phyloP scores from a whole-genome alignment of 2,797 vertebrate species.

The Parauchenoglanis punctatus region DNA sequence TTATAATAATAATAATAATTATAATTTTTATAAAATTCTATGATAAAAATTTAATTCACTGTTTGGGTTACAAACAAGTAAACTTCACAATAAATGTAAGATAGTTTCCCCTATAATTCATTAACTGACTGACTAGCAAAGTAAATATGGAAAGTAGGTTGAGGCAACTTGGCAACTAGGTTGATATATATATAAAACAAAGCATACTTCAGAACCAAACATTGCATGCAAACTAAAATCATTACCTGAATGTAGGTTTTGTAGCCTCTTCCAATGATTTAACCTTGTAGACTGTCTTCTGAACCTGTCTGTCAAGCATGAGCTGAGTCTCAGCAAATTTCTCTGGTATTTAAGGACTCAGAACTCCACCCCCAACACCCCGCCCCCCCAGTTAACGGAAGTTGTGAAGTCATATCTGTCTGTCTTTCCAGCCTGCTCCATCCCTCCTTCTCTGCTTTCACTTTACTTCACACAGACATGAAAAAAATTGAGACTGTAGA shows the following conservation, averaged over 20 bases:
- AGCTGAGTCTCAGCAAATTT: constrained; percentile 37
- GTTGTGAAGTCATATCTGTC: constrained; percentile 63
- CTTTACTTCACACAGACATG: constrained; percentile 13
- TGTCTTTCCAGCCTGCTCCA: constrained; percentile 47
- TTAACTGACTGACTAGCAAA: neutral
- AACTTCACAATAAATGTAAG: neutral
- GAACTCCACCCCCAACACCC: constrained; percentile 10
- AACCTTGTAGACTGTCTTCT: constrained; percentile 9
- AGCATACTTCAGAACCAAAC: neutral
- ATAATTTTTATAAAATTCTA: no score
- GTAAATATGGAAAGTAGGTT: neutral
- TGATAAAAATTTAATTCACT: neutral
- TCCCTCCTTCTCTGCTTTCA: constrained; percentile 13
- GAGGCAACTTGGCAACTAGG: neutral
- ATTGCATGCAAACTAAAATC: neutral
- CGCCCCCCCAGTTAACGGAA: constrained; percentile 51
- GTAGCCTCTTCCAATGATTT: neutral
- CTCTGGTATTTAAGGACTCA: constrained; percentile 62
- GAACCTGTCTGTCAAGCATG: constrained; percentile 19
- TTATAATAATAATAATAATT: no score
- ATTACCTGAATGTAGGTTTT: constrained; percentile 21
- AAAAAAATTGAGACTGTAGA: constrained; percentile 7
- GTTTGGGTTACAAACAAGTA: neutral
- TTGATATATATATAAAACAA: neutral
- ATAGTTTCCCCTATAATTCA: neutral